Base-by-base conservation (phyloP, 2,797 vertebrate species). In the Tapera naevia region DNA sequence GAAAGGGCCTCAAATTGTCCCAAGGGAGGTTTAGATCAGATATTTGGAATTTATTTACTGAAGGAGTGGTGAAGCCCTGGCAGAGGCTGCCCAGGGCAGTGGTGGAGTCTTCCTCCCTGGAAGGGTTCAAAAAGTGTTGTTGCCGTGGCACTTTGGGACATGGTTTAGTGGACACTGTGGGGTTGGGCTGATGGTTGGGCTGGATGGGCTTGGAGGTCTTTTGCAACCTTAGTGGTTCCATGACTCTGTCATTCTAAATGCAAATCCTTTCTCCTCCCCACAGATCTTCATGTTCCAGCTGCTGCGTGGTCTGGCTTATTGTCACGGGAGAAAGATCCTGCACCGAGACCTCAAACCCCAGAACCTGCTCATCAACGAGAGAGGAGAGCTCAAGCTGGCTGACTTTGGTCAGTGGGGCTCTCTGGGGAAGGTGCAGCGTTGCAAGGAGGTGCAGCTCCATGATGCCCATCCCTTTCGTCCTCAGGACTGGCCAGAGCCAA, bases 211-310 rank as follows among this genome's bases (percentile, higher is more conserved):
- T 43, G 43, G 43, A 46, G 45, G 10, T 46, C 46, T 46, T 46
- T 46, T 46, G 46, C 46, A 46, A 9, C 46, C 46, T 46, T 46
- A 46, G 46, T 11, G 21, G 45, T 45, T 45, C 45, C 18, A 45
- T 45, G 45, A 45, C 41, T 43, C n/a, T n/a, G n/a, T 43, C 43
- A 43, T 19, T 46, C 45, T 46, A 25, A 91, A 39, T 3, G 4
- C 12, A 10, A 7, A 4, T 46, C 23, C 35, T 21, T 83, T 65
- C n/a, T 22, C 60, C 43, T 54, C 65, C 61, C 76, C 17, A 3
- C 92, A 99, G 99, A 99, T 99, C 89, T 99, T 99, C 97, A 99
- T 99, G 99, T 99, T 99, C 97, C 99, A 99, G 98, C 97, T 99
- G 92, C 98, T 99, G 86, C 98, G 99, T 13, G 99, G 99, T 33